Percentiles rank a stretch among this genome's conserved stretches.
Evolutionary conservation across 2,113 vertebrate species (phyloP).

Genomic region (Podocnemis expansa): DNA sequence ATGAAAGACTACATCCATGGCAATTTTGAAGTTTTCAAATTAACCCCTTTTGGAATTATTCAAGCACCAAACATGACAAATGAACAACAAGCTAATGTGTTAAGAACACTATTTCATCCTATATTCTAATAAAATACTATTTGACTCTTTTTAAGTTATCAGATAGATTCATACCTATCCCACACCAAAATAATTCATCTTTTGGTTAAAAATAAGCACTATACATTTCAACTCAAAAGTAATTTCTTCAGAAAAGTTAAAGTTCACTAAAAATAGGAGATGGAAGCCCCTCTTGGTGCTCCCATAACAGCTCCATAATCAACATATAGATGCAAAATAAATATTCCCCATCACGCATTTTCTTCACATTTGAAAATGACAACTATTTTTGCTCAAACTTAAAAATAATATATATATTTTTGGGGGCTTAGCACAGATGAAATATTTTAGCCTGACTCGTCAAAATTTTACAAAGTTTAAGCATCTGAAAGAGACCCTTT

Average conservation of each 20-base stretch:
- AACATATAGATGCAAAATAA: background rate
- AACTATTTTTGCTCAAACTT: background rate
- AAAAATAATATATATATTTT: background rate
- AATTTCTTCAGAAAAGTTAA: background rate
- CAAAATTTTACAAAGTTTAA: background rate
- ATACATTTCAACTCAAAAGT: background rate
- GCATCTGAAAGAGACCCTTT: background rate
- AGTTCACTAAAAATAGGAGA: background rate
- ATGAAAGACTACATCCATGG: background rate
- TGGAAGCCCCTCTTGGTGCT: background rate
- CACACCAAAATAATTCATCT: background rate
- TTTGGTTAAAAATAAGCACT: background rate
- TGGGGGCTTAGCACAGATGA: background rate
- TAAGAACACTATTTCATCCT: background rate
- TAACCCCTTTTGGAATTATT: background rate
- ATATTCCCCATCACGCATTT: background rate
- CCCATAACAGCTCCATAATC: fast-evolving
- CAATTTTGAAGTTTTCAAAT: background rate
- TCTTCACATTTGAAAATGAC: background rate
- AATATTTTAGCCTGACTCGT: background rate
- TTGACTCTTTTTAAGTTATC: background rate
- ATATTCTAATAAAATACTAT: background rate
- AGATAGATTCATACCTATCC: background rate
- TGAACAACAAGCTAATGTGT: background rate
- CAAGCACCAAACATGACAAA: background rate